A percentile compares a stretch with the other conserved stretches of the same genome.
These are phyloP conservation scores for Sitobion miscanthi DNA, from an alignment of 1,140 invertebrate genomes.

Conservation along the genomic window DNA sequence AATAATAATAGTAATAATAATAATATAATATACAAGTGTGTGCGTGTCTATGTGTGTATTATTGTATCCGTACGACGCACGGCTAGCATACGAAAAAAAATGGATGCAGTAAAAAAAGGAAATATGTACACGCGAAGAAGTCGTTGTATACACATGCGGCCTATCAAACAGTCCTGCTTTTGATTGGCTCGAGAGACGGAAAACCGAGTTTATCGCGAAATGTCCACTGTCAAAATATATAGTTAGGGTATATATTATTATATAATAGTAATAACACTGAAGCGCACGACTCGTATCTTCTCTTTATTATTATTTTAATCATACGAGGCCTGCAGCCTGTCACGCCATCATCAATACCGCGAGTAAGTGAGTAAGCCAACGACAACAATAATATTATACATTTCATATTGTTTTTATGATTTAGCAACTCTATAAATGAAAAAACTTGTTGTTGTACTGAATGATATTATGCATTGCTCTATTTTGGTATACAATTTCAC, in stretches of 20 bases:
- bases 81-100: neutral
- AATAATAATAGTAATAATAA: slow-evolving; percentile 49
- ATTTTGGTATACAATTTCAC: neutral
- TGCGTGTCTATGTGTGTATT: neutral
- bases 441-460: neutral
- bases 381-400: neutral
- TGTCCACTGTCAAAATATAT: neutral
- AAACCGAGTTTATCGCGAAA: slow-evolving; percentile 24
- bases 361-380: neutral
- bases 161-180: slow-evolving; percentile 31
- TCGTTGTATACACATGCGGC: slow-evolving; percentile 7
- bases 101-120: neutral
- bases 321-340: neutral
- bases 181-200: slow-evolving; percentile 14
- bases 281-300: neutral
- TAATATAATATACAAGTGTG: slow-evolving; percentile 8
- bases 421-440: neutral
- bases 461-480: neutral
- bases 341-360: neutral
- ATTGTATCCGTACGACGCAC: neutral
- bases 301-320: slow-evolving; percentile 6
- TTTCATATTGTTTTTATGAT: neutral
- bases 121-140: neutral
- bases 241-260: neutral
- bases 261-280: neutral